phyloP scores from a whole-genome alignment of 1,140 invertebrate species.

The Sycobia sp. region DNA sequence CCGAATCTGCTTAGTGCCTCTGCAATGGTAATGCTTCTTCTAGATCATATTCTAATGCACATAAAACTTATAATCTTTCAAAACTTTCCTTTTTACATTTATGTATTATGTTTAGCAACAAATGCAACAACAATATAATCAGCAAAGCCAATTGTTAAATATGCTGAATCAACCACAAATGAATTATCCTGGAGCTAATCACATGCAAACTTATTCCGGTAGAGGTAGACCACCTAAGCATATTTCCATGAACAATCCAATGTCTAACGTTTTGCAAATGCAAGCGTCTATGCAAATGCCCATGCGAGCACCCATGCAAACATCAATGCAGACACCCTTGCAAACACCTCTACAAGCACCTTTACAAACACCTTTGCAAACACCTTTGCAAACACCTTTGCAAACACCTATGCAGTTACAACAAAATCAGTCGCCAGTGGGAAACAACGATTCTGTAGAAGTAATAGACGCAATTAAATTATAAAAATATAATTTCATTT shows the following conservation, averaged over 20 bases:
- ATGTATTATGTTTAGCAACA: background rate
- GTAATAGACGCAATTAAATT: too few relatives aligned
- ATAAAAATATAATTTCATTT: too few relatives aligned
- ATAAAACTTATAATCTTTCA: background rate
- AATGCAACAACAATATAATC: background rate
- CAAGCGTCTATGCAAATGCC: conserved; percentile 6
- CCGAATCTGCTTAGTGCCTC: conserved; percentile 7
- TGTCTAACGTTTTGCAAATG: conserved; percentile 11
- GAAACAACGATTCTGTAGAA: too few relatives aligned
- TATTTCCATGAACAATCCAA: conserved; percentile 20
- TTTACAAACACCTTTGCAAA: too few relatives aligned
- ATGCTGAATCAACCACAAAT: conserved; percentile 19
- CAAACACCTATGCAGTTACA: too few relatives aligned
- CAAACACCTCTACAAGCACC: too few relatives aligned
- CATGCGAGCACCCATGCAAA: background rate
- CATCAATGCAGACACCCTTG: too few relatives aligned
- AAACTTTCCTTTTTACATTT: too few relatives aligned
- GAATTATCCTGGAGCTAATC: conserved; percentile 28
- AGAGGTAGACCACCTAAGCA: conserved; percentile 32
- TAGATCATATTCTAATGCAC: background rate
- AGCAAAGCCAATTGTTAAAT: conserved; percentile 21
- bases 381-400: too few relatives aligned
- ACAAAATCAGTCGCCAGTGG: too few relatives aligned
- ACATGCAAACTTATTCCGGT: conserved; percentile 31
- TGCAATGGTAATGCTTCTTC: conserved; percentile 5